A percentile compares a stretch with the other conserved stretches of the same genome.
Conservation (phyloP, 1,140 invertebrate species). For the Maconellicoccus hirsutus region DNA sequence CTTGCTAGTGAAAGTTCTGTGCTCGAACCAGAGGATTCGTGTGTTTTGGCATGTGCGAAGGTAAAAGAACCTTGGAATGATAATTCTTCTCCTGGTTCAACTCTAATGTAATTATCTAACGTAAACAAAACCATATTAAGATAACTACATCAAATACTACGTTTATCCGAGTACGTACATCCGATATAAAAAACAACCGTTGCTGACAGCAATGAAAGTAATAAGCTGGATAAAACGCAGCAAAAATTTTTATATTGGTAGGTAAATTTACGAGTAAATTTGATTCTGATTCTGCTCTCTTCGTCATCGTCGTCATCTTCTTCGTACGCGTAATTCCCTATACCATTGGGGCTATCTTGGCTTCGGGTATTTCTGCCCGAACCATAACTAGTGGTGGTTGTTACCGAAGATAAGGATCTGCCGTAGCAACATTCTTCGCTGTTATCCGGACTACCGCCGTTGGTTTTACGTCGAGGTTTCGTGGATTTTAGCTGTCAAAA, state of each 20-base stretch:
- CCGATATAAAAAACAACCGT: slow-evolving; percentile 73
- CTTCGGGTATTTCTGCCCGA: background rate
- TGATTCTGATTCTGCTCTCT: slow-evolving; percentile 50
- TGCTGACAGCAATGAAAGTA: slow-evolving; percentile 65
- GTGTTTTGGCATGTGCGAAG: slow-evolving; percentile 52
- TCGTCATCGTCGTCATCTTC: slow-evolving; percentile 8
- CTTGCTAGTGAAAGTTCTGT: slow-evolving; percentile 32
- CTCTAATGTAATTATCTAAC: slow-evolving; percentile 51
- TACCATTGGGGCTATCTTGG: background rate
- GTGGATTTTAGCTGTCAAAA: background rate
- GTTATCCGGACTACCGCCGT: background rate
- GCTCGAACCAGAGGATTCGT: slow-evolving; percentile 48
- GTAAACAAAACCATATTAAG: slow-evolving; percentile 37
- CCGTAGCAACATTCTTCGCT: slow-evolving; percentile 7
- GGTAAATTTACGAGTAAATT: slow-evolving; percentile 69
- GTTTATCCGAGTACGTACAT: slow-evolving; percentile 52
- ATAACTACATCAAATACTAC: background rate
- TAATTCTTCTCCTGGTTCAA: slow-evolving; percentile 60
- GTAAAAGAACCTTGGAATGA: slow-evolving; percentile 65
- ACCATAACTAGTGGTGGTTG: background rate
- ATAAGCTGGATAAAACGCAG: slow-evolving; percentile 66
- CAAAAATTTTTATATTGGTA: slow-evolving; percentile 69
- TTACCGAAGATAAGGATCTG: background rate
- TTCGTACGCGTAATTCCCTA: background rate
- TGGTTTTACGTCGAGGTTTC: background rate